Percentiles rank a stretch among this genome's conserved stretches.
phyloP scores from a whole-genome alignment of 2,113 vertebrate species.

The Caloenas nicobarica region DNA sequence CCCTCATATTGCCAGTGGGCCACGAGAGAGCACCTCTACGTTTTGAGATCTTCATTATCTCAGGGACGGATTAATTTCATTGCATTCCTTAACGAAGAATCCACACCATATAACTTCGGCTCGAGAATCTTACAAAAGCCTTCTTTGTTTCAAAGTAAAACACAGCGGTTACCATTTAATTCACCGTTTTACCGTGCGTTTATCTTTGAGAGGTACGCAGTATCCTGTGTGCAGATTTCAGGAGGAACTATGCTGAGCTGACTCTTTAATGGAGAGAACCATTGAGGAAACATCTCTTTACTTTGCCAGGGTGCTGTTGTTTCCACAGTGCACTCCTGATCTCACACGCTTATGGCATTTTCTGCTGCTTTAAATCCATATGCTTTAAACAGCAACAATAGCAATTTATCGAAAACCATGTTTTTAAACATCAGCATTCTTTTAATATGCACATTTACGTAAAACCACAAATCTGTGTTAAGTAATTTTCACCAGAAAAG shows the following conservation, averaged over 20 bases:
- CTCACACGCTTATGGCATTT: neutral
- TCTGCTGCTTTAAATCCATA: neutral
- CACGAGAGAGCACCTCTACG: conserved; percentile 75
- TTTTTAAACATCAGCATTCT: conserved; percentile 56
- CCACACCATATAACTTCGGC: neutral
- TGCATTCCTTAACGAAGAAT: neutral
- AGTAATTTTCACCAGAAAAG: conserved; percentile 25
- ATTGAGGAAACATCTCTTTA: neutral
- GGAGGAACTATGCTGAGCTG: neutral
- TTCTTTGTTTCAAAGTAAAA: neutral
- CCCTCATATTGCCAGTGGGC: neutral
- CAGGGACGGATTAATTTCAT: neutral
- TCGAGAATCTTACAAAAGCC: neutral
- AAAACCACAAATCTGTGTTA: conserved; percentile 51
- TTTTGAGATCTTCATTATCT: neutral
- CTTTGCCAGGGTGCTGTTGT: neutral
- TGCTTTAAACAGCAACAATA: conserved; percentile 13
- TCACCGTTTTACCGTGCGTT: neutral
- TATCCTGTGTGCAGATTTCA: neutral
- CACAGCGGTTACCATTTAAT: neutral
- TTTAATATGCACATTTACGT: neutral
- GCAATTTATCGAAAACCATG: neutral
- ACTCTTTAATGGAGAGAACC: neutral
- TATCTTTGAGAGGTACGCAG: neutral
- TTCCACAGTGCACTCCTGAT: neutral